Conservation (phyloP, 2,888 invertebrate genomes). For the Acrocyrtus sp. region DNA sequence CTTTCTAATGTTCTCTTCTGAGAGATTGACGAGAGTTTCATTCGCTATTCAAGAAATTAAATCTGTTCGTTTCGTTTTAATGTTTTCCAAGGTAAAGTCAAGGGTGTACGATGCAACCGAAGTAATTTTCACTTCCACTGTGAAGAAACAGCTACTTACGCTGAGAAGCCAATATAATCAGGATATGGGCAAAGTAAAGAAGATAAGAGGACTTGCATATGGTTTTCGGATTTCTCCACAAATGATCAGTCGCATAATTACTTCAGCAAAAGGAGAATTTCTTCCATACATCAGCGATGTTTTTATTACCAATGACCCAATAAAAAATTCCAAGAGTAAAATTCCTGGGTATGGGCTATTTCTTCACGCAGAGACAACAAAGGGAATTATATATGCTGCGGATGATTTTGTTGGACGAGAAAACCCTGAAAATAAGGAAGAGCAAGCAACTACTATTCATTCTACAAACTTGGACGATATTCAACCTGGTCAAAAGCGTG, state of each 20-base stretch:
- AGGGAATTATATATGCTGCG: slow-evolving; percentile 54
- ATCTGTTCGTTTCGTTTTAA: too few relatives aligned
- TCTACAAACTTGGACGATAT: slow-evolving; percentile 40
- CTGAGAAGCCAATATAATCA: slow-evolving; percentile 69
- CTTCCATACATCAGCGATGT: slow-evolving; percentile 94
- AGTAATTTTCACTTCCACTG: slow-evolving; percentile 88
- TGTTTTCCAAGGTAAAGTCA: slow-evolving; percentile 58
- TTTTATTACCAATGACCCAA: slow-evolving; percentile 93
- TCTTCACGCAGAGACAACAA: slow-evolving; percentile 61
- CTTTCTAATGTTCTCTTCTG: too few relatives aligned
- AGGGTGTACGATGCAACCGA: slow-evolving; percentile 68
- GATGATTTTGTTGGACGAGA: slow-evolving; percentile 61
- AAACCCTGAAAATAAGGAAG: slow-evolving; percentile 22
- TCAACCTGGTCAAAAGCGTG: slow-evolving; percentile 29
- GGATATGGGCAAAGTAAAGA: slow-evolving; percentile 90
- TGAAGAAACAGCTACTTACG: slow-evolving; percentile 83
- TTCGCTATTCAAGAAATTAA: too few relatives aligned
- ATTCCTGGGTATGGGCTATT: slow-evolving; percentile 72
- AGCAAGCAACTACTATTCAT: slow-evolving; percentile 1
- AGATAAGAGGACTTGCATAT: slow-evolving; percentile 91
- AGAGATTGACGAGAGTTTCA: too few relatives aligned
- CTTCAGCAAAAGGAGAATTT: slow-evolving; percentile 89
- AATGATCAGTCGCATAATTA: slow-evolving; percentile 92
- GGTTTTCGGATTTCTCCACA: slow-evolving; percentile 93
- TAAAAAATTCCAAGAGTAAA: slow-evolving; percentile 85